Base-by-base conservation (phyloP, 1,140 invertebrate species). In the Aricia agestis region DNA sequence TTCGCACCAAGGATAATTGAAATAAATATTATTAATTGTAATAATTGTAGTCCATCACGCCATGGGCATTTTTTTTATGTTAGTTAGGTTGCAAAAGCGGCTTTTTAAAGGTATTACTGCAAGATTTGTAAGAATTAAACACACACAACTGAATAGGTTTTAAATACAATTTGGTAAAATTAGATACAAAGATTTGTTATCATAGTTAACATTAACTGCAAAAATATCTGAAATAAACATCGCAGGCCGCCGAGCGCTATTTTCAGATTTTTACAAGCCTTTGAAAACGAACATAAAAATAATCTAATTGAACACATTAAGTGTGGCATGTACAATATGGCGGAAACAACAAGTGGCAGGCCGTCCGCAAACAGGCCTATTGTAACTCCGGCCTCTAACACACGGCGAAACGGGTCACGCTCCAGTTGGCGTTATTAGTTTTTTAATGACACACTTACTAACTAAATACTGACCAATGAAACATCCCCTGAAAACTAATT, bases 341-440 rank as follows among this genome's bases (percentile, higher is more conserved):
- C 82, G 85, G 83, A 86, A 84, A 89, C 84, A 87, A 88, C 86
- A 90, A 90, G 87, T 90, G 86, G 85, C 82, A 74, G 82, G 76
- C 78, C 75, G 78, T 81, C 84, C 79, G 77, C 84, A 88, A 90
- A 85, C 88, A 88, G 86, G 86, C 86, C 85, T 76, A 81, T 87
- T 84, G 81, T 84, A 70, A 67, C 73, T 77, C 69, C 66, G 73
- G 75, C 78, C 25, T 75, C 78, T 75, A 74, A 65, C 45, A 15
- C 72, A 71, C 11, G 71, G 67, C n/a, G 13, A 75, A 77, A 58
- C 67, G 71, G 70, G 73, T 69, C 71, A 72, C n/a, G 58, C 57
- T 72, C 59, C 10, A 63, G 32, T 13, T 59, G 6, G 10, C 5
- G 17, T 42, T 69, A 11, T 41, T 59, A 52, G 6, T 18, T 31